These are phyloP conservation scores for Clistopyga incitator DNA, from an alignment of 2,888 invertebrate species.

Conservation along the genomic window DNA sequence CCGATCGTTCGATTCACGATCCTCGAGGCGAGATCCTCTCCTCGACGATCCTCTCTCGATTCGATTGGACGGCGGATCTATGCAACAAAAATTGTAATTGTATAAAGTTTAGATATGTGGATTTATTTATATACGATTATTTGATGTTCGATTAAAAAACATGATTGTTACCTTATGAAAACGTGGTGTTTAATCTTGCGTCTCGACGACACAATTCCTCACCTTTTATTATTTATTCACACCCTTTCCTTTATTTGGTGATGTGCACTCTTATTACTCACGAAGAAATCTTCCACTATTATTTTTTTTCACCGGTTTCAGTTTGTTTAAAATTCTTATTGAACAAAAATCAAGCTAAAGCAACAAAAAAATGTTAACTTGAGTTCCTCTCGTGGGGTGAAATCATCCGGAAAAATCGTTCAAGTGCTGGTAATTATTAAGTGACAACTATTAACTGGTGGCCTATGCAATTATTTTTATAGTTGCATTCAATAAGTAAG, in stretches of 20 bases:
- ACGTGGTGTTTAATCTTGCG: conserved; percentile 42
- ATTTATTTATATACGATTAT: conserved; percentile 80
- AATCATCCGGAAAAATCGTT: too few species aligned
- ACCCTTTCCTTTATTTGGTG: conserved; percentile 12
- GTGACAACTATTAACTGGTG: too few species aligned
- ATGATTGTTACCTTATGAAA: conserved; percentile 81
- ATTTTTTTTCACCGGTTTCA: conserved; percentile 23
- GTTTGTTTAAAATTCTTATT: too few species aligned
- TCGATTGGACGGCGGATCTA: conserved; percentile 33
- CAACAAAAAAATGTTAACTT: not conserved
- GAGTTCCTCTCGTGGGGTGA: not conserved
- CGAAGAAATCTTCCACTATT: conserved; percentile 30
- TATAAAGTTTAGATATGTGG: conserved; percentile 80
- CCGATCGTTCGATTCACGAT: conserved; percentile 53
- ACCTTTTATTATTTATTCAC: conserved; percentile 21
- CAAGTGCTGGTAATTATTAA: too few species aligned
- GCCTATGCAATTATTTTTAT: too few species aligned
- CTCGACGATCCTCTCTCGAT: conserved; percentile 32
- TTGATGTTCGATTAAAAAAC: conserved; percentile 81
- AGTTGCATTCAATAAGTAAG: too few species aligned
- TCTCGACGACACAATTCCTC: conserved; percentile 34
- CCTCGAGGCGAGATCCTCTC: conserved; percentile 10
- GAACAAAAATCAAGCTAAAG: not conserved
- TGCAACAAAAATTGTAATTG: conserved; percentile 74
- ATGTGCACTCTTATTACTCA: conserved; percentile 8